phyloP scores from a whole-genome alignment of 2,797 vertebrate genomes.

The Syngnathus rostellatus region DNA sequence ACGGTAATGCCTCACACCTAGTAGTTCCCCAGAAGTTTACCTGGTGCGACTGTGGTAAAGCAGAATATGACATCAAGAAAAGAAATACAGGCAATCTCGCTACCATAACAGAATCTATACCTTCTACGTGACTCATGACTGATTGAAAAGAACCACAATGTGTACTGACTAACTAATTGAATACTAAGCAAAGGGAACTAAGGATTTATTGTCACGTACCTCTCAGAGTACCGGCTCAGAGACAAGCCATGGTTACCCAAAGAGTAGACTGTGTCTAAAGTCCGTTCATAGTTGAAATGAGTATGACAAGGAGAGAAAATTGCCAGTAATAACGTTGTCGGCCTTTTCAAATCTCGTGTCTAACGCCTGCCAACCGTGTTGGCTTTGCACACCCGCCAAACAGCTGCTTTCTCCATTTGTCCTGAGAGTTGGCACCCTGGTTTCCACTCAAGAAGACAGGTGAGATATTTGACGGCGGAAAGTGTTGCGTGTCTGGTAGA shows the following conservation, averaged over 20 bases:
- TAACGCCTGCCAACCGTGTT: conserved; percentile 22
- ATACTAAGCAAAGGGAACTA: not conserved
- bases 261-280: conserved; percentile 8
- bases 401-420: conserved; percentile 21
- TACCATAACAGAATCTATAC: not conserved
- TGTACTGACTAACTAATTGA: not conserved
- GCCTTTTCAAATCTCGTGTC: conserved; percentile 26
- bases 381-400: conserved; percentile 10
- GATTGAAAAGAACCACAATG: not conserved
- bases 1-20: conserved; percentile 8
- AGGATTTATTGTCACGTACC: not conserved
- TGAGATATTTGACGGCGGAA: conserved; percentile 35
- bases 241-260: not conserved
- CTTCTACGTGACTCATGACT: not conserved
- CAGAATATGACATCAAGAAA: not conserved
- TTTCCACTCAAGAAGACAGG: conserved; percentile 38
- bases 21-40: not conserved
- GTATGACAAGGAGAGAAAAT: conserved; percentile 16
- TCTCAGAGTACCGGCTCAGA: not conserved
- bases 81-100: not conserved
- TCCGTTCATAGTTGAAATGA: conserved; percentile 10
- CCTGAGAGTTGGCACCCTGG: conserved; percentile 15
- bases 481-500: conserved; percentile 20
- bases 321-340: conserved; percentile 32
- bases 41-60: not conserved